These are phyloP conservation scores for Delphinus delphis DNA, from an alignment of 2,113 vertebrate genomes.

Conservation along the genomic window DNA sequence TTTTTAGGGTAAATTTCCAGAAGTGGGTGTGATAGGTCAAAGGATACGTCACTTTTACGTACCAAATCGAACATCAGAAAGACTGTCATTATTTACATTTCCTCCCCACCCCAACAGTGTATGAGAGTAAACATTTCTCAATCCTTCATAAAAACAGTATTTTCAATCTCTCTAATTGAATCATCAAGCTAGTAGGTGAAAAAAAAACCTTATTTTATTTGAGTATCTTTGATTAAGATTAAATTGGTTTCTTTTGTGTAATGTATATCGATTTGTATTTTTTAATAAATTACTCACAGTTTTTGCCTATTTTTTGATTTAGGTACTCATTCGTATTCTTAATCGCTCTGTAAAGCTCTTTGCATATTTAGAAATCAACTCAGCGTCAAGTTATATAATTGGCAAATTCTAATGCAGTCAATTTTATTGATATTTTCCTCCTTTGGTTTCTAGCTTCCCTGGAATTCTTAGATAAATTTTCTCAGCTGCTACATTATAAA, in stretches of 20 bases:
- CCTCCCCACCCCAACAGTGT: not conserved
- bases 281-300: not conserved
- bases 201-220: not conserved
- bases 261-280: not conserved
- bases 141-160: not conserved
- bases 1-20: not conserved
- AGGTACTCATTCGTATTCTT: not conserved
- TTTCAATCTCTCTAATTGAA: not conserved
- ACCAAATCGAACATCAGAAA: not conserved
- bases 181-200: not conserved
- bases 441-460: not conserved
- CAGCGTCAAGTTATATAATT: not conserved
- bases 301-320: not conserved
- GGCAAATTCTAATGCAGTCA: not conserved
- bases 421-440: not conserved
- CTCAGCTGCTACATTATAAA: not conserved
- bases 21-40: not conserved
- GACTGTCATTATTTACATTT: not conserved
- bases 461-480: not conserved
- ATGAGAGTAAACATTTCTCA: not conserved
- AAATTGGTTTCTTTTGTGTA: not conserved
- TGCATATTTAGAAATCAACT: not conserved
- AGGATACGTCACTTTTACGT: not conserved
- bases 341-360: not conserved
- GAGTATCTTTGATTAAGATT: not conserved